Evolutionary conservation across 1,140 invertebrate species (phyloP).

Genomic region (Steinernema feltiae): DNA sequence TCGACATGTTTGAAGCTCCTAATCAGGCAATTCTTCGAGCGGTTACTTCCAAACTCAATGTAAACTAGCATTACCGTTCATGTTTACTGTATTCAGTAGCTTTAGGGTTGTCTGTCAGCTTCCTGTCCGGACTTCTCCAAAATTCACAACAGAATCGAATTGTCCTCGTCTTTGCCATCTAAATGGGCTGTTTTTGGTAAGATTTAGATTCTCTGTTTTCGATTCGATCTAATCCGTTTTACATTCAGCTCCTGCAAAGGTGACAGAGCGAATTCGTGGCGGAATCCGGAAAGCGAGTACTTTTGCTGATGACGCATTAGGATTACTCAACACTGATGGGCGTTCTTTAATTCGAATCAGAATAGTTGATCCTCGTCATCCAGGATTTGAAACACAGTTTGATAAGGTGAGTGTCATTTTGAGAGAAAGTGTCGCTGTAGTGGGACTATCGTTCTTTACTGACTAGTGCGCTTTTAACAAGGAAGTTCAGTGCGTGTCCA

Average conservation of each 20-base stretch:
- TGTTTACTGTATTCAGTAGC: conserved; percentile 19
- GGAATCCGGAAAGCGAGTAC: not conserved
- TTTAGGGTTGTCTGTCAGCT: conserved; percentile 14
- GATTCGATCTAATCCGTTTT: not conserved
- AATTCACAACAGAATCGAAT: not conserved
- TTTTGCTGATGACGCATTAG: conserved; percentile 18
- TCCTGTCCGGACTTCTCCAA: conserved; percentile 31
- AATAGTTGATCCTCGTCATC: conserved; percentile 41
- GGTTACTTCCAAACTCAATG: not conserved
- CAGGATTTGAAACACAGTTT: conserved; percentile 38
- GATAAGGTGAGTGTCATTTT: conserved; percentile 35
- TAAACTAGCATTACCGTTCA: conserved; percentile 23
- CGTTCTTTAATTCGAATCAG: conserved; percentile 26
- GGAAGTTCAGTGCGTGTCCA: too few species aligned
- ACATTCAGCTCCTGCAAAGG: not conserved
- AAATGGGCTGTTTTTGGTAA: not conserved
- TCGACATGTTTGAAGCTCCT: conserved; percentile 11
- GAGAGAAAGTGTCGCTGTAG: too few species aligned
- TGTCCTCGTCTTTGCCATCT: not conserved
- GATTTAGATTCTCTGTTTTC: not conserved
- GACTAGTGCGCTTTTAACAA: too few species aligned
- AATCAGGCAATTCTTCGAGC: conserved; percentile 12
- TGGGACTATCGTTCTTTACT: too few species aligned
- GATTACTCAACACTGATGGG: conserved; percentile 19
- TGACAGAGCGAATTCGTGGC: not conserved